These are phyloP conservation scores for Thymallus thymallus DNA, from an alignment of 2,113 vertebrate species.

Conservation along the genomic window DNA sequence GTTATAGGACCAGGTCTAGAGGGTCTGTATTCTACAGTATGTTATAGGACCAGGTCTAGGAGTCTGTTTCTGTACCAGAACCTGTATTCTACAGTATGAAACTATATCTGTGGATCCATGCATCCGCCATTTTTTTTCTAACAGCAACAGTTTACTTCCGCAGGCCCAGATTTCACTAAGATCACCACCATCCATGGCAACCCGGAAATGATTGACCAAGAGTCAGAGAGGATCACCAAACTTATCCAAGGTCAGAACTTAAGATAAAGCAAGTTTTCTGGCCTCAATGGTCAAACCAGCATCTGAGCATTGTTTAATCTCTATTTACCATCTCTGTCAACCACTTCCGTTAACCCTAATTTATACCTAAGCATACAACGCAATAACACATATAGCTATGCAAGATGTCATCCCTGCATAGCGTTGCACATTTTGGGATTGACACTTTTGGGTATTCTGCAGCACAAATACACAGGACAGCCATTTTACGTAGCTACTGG, in stretches of 20 bases:
- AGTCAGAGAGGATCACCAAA: slow-evolving; percentile 70
- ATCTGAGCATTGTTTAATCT: neutral
- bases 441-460: too few species aligned
- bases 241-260: slow-evolving; percentile 67
- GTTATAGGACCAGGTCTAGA: too few species aligned
- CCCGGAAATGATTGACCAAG: slow-evolving; percentile 56
- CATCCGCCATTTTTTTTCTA: neutral
- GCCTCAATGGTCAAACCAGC: neutral
- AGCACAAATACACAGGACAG: too few species aligned
- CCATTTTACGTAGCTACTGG: too few species aligned
- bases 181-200: slow-evolving; percentile 64
- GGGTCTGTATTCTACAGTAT: too few species aligned
- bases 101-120: neutral
- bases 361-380: neutral
- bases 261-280: too few species aligned
- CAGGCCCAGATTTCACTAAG: slow-evolving; percentile 70
- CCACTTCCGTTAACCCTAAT: neutral
- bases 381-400: too few species aligned
- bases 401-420: too few species aligned
- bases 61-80: too few species aligned
- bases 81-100: neutral
- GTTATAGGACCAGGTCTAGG: too few species aligned
- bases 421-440: neutral
- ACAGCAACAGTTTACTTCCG: slow-evolving; percentile 11
- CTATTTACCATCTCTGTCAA: neutral